Conservation (phyloP, 2,113 vertebrate genomes). For the Larimichthys crocea region DNA sequence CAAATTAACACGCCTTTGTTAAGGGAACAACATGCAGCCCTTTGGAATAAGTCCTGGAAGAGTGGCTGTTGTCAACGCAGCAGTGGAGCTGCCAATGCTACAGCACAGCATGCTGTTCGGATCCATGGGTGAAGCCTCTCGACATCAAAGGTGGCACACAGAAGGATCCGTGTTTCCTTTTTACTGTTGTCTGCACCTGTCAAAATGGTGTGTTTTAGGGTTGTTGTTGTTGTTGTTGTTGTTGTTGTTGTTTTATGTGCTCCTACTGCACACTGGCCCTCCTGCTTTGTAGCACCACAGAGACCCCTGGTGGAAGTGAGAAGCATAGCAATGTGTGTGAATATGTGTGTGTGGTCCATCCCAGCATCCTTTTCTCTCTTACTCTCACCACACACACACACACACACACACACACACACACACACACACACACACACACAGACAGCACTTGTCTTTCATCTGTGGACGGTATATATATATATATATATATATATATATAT, state of each 20-base stretch:
- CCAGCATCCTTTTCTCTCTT: conserved; percentile 19
- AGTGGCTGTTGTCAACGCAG: conserved; percentile 50
- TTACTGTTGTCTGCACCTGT: conserved; percentile 67
- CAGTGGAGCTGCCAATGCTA: conserved; percentile 52
- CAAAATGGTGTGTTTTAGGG: conserved; percentile 48
- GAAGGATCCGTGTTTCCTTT: conserved; percentile 61
- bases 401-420: conserved; percentile 1
- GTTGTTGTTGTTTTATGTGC: conserved; percentile 39
- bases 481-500: not conserved
- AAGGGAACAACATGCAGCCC: conserved; percentile 35
- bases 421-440: not conserved
- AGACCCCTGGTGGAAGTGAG: conserved; percentile 76
- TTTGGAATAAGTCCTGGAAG: conserved; percentile 38
- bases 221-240: not conserved
- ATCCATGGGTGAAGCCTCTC: conserved; percentile 61
- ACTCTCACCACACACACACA: not conserved
- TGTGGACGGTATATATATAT: conserved; percentile 1
- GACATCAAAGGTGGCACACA: conserved; percentile 65
- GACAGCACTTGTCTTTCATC: conserved; percentile 1
- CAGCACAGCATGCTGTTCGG: conserved; percentile 53
- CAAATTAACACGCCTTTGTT: conserved; percentile 50
- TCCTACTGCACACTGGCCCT: conserved; percentile 15
- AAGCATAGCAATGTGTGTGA: not conserved
- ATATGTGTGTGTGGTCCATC: conserved; percentile 33
- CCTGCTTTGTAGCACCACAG: conserved; percentile 65